Evolutionary conservation across 2,113 vertebrate species (phyloP).

Genomic region (Platysteira castanea): DNA sequence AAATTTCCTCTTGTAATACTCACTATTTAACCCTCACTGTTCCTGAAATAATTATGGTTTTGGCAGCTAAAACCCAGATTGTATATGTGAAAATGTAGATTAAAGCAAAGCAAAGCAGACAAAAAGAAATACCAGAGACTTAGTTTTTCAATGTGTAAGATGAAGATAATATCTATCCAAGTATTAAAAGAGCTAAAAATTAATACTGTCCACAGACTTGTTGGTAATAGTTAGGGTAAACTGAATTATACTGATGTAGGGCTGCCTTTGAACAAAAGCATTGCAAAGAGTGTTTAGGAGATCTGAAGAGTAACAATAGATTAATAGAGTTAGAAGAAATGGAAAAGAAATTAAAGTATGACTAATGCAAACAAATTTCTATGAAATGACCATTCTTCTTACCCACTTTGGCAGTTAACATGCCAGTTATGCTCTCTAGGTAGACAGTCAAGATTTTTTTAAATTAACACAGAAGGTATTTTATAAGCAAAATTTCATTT

Average conservation of each 20-base stretch:
- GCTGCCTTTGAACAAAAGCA: constrained; percentile 32
- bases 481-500: not conserved
- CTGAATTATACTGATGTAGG: not conserved
- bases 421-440: not conserved
- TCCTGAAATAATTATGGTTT: not conserved
- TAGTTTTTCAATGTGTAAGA: not conserved
- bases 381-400: not conserved
- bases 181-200: not conserved
- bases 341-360: constrained; percentile 11
- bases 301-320: constrained; percentile 6
- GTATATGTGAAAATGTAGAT: not conserved
- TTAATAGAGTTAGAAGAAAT: constrained; percentile 1
- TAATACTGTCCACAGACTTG: not conserved
- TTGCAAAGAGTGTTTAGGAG: not conserved
- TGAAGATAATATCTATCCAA: not conserved
- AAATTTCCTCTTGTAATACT: not conserved
- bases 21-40: not conserved
- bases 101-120: constrained; percentile 4
- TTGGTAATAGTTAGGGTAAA: not conserved
- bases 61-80: not conserved
- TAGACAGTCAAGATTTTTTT: not conserved
- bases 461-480: not conserved
- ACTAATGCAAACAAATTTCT: constrained; percentile 29
- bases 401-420: not conserved
- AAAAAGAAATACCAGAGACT: not conserved